phyloP scores from a whole-genome alignment of 1,140 invertebrate species.

The Leptinotarsa undecemlineata region DNA sequence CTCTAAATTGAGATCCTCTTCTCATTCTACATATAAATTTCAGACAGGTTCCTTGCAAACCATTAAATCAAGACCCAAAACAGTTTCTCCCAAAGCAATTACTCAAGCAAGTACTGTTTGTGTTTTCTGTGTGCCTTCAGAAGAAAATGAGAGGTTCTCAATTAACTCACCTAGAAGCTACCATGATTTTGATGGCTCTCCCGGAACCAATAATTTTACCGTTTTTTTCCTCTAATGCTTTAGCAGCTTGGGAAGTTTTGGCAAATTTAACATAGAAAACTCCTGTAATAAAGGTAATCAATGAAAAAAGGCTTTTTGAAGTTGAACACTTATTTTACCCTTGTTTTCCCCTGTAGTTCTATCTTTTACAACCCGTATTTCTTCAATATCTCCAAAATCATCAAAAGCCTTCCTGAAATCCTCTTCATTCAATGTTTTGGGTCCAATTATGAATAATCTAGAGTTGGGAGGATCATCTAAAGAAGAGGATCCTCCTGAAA shows the following conservation, averaged over 20 bases:
- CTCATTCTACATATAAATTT: too few species aligned
- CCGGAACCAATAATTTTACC: conserved; percentile 72
- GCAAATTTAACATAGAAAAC: conserved; percentile 82
- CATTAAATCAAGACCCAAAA: too few species aligned
- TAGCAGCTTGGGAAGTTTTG: conserved; percentile 84
- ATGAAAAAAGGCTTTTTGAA: neutral
- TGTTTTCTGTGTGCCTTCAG: conserved; percentile 16
- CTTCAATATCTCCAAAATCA: conserved; percentile 82
- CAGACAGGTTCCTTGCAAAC: too few species aligned
- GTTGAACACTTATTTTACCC: conserved; percentile 59
- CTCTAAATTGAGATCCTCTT: too few species aligned
- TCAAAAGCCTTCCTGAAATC: conserved; percentile 79
- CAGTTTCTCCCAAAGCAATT: conserved; percentile 74
- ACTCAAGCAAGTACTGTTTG: too few species aligned
- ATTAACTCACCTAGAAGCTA: conserved; percentile 72
- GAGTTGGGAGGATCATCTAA: conserved; percentile 80
- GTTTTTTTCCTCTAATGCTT: conserved; percentile 85
- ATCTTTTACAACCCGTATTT: conserved; percentile 88
- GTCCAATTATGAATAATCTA: conserved; percentile 84
- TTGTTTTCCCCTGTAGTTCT: conserved; percentile 82
- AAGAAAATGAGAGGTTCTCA: conserved; percentile 32
- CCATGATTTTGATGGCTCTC: conserved; percentile 86
- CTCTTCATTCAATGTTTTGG: conserved; percentile 78
- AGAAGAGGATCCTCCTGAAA: conserved; percentile 29
- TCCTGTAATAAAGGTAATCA: conserved; percentile 55